These are phyloP conservation scores for Oceanodroma tethys DNA, from an alignment of 2,113 vertebrate species.

Conservation along the genomic window DNA sequence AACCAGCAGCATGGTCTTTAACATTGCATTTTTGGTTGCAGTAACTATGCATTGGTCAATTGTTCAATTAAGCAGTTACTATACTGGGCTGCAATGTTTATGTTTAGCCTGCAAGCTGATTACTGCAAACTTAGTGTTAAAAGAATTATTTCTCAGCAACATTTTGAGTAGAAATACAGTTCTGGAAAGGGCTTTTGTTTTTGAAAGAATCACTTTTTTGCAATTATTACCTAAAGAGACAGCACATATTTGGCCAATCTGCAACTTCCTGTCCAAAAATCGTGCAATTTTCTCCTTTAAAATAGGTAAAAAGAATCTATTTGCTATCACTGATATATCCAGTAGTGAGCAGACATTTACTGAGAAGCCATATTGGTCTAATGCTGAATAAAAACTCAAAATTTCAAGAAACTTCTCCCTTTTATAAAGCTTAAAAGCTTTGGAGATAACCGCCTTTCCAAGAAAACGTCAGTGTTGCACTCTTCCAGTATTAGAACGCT, in stretches of 20 bases:
- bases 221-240: background rate
- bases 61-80: background rate
- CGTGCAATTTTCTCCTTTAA: background rate
- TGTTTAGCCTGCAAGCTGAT: background rate
- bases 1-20: background rate
- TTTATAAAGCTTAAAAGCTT: background rate
- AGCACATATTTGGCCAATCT: background rate
- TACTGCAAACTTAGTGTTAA: background rate
- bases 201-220: background rate
- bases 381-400: background rate
- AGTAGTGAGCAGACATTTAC: background rate
- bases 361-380: background rate
- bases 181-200: background rate
- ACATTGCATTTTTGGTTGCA: background rate
- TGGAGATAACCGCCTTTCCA: fast-evolving
- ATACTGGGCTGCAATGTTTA: background rate
- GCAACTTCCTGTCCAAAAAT: background rate
- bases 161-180: background rate
- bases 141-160: background rate
- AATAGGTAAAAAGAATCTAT: background rate
- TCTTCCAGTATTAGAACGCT: background rate
- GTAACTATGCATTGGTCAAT: background rate
- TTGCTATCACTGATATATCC: background rate
- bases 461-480: background rate
- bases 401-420: background rate